A percentile compares a stretch with the other conserved stretches of the same genome.
Evolutionary conservation across 92 coral and sea anemone genomes (phyloP).

Genomic region (Muricea muricata): DNA sequence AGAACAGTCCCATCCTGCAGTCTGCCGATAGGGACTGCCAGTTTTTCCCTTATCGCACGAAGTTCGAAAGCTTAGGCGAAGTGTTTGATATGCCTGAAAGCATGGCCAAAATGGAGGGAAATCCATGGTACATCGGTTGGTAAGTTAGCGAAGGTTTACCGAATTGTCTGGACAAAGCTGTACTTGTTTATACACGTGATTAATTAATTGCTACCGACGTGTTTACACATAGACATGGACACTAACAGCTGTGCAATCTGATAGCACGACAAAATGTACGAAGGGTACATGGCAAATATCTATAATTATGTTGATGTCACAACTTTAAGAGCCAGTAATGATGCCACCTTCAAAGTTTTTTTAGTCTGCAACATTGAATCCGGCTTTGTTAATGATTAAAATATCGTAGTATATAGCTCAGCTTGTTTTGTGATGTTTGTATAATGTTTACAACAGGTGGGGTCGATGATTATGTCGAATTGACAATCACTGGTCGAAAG

Average conservation of each 20-base stretch:
- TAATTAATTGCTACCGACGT: not conserved
- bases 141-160: conserved; percentile 37
- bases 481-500: no score
- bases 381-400: no score
- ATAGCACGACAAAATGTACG: not conserved
- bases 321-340: no score
- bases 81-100: conserved; percentile 92
- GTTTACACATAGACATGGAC: not conserved
- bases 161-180: not conserved
- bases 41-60: conserved; percentile 89
- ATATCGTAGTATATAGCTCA: no score
- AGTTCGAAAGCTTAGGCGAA: conserved; percentile 73
- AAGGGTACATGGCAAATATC: no score
- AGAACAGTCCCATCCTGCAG: conserved; percentile 81
- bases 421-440: no score
- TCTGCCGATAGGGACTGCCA: conserved; percentile 80
- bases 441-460: no score
- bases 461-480: no score
- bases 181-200: not conserved
- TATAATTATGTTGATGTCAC: no score
- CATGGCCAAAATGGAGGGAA: conserved; percentile 90
- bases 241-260: not conserved
- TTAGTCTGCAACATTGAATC: no score
- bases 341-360: no score
- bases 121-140: conserved; percentile 98